Evolutionary conservation across 2,113 vertebrate genomes (phyloP).

Genomic region (Psophia crepitans): DNA sequence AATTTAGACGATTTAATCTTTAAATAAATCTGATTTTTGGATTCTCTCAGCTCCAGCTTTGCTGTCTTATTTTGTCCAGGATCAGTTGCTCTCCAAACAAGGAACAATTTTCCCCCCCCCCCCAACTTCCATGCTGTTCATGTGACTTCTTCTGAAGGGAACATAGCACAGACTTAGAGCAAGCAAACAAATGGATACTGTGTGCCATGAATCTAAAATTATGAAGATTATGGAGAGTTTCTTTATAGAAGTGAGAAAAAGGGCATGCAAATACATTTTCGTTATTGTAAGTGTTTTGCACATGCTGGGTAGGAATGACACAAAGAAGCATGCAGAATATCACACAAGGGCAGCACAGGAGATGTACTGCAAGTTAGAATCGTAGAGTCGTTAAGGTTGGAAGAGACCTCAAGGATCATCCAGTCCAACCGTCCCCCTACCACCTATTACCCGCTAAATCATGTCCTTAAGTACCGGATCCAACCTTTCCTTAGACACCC

Average conservation of each 20-base stretch:
- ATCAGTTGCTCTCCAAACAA: not conserved
- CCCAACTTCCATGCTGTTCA: fast-evolving
- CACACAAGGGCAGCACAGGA: not conserved
- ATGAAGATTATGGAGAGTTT: not conserved
- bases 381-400: too few species aligned
- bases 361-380: not conserved
- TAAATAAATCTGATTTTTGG: not conserved
- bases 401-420: too few species aligned
- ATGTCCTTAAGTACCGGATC: too few species aligned
- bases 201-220: not conserved
- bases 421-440: too few species aligned
- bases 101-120: not conserved
- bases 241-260: not conserved
- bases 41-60: not conserved
- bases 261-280: not conserved
- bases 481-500: too few species aligned
- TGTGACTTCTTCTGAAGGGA: not conserved
- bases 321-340: not conserved
- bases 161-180: not conserved
- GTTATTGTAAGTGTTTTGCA: not conserved
- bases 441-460: too few species aligned
- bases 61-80: not conserved
- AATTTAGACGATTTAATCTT: not conserved
- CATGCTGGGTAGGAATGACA: not conserved
- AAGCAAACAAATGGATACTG: not conserved